These are phyloP conservation scores for Helicoverpa zea DNA, from an alignment of 1,140 invertebrate species.

Conservation along the genomic window DNA sequence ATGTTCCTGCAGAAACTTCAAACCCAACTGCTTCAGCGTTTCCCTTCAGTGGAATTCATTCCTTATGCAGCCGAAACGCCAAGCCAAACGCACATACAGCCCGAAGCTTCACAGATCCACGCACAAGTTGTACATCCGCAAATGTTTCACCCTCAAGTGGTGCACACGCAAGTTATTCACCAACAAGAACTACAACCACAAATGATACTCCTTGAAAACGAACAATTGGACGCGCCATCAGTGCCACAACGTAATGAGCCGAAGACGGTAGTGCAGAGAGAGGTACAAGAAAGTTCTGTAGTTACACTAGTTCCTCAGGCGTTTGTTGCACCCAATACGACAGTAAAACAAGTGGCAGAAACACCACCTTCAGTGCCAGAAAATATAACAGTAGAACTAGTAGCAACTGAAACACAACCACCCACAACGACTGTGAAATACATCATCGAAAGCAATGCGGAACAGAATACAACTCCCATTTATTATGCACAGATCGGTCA, in stretches of 20 bases:
- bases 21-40: slow-evolving; percentile 76
- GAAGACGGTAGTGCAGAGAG: slow-evolving; percentile 74
- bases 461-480: slow-evolving; percentile 72
- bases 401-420: slow-evolving; percentile 63
- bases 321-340: slow-evolving; percentile 68
- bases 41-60: slow-evolving; percentile 74
- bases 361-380: slow-evolving; percentile 62
- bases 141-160: slow-evolving; percentile 56
- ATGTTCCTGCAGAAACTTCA: slow-evolving; percentile 79
- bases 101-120: slow-evolving; percentile 56
- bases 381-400: slow-evolving; percentile 65
- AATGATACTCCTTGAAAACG: slow-evolving; percentile 70
- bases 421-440: slow-evolving; percentile 67
- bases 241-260: slow-evolving; percentile 62
- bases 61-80: slow-evolving; percentile 69
- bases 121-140: slow-evolving; percentile 47
- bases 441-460: slow-evolving; percentile 64
- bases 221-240: slow-evolving; percentile 76
- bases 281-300: slow-evolving; percentile 71
- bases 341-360: slow-evolving; percentile 64
- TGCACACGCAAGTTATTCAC: slow-evolving; percentile 50
- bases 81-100: slow-evolving; percentile 79
- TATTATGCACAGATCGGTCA: slow-evolving; percentile 77
- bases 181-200: slow-evolving; percentile 40
- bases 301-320: slow-evolving; percentile 70